These are phyloP conservation scores for Mormyrus hasselquistii DNA, from an alignment of 2,797 vertebrate species.

Conservation along the genomic window DNA sequence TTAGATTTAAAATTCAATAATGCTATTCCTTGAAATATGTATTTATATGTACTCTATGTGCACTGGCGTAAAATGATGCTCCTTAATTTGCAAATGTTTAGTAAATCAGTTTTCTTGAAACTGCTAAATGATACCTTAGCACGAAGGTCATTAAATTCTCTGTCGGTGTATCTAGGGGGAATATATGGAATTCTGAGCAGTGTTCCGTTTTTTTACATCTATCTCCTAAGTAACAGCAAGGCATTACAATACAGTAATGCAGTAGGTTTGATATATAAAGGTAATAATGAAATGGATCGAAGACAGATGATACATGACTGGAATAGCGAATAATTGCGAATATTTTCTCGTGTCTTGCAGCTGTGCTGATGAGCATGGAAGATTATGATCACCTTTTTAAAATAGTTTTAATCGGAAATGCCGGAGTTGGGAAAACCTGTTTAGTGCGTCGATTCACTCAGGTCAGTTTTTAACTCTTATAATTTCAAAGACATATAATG, in stretches of 20 bases:
- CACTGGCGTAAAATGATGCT: not conserved
- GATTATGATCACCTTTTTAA: slow-evolving; percentile 83
- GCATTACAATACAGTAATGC: slow-evolving; percentile 5
- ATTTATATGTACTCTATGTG: not conserved
- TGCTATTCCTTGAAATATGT: not conserved
- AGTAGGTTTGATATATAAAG: not conserved
- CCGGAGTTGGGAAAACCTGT: slow-evolving; percentile 76
- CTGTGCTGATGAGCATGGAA: slow-evolving; percentile 76
- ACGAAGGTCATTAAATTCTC: slow-evolving; percentile 13
- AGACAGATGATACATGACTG: not conserved
- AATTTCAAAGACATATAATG: not conserved
- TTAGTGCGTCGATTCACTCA: slow-evolving; percentile 74
- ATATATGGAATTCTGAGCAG: not conserved
- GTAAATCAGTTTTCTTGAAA: not conserved
- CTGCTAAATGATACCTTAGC: not conserved
- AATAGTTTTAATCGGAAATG: slow-evolving; percentile 77
- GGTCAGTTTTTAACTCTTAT: slow-evolving; percentile 49
- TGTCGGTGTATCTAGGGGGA: not conserved
- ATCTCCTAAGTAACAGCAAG: not conserved
- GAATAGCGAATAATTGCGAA: not conserved
- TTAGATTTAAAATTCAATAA: not conserved
- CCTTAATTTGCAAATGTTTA: not conserved
- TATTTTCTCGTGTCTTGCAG: slow-evolving; percentile 39
- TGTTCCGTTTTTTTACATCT: not conserved
- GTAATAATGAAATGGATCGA: not conserved